Base-by-base conservation (phyloP, 2,797 vertebrate species). In the Micropoecilia bifurca region DNA sequence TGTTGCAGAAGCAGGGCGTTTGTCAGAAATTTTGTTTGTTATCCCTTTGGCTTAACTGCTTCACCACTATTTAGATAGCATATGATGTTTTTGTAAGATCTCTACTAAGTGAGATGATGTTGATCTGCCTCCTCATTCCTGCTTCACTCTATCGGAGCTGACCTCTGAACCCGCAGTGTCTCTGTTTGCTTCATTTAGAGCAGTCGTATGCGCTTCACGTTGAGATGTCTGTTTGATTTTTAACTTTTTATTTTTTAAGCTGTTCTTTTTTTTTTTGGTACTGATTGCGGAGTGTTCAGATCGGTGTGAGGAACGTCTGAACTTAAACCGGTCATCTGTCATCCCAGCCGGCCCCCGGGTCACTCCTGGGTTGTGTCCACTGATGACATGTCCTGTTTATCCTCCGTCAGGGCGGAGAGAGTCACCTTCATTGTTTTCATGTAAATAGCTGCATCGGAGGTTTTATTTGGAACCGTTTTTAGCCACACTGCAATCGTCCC, bases 401-500 rank as follows among this genome's bases (percentile, higher is more conserved):
- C 84, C 79, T 55, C 77, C 39, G 68, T 87, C 80, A 72, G 85
- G 82, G 78, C 18, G n/a, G 77, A 85, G 80, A 83, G 83, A 81
- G 79, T 89, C 76, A 81, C 73, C 71, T 86, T 79, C 66, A 68
- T 48, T 74, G 71, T 89, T 90, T 91, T 90, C 6, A 25, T 94
- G 92, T 92, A 92, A 91, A 93, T 94, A 93, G 88, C 84, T 57
- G 80, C 85, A 80, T 87, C 80, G 84, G 87, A 2, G 76, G 80
- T 89, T 92, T 90, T 87, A 81, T 82, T 93, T 86, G 83, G 86
- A 79, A 80, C 74, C 63, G 80, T 92, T 92, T 93, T 88, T 89
- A 91, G 89, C 91, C 93, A 92, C 91, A 90, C 91, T 91, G 93
- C 93, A 94, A 87, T 94, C 87, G 96, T 96, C 95, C 92, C 95